Evolutionary conservation across 2,888 invertebrate species (phyloP).

Genomic region (Plagiodera versicolora): DNA sequence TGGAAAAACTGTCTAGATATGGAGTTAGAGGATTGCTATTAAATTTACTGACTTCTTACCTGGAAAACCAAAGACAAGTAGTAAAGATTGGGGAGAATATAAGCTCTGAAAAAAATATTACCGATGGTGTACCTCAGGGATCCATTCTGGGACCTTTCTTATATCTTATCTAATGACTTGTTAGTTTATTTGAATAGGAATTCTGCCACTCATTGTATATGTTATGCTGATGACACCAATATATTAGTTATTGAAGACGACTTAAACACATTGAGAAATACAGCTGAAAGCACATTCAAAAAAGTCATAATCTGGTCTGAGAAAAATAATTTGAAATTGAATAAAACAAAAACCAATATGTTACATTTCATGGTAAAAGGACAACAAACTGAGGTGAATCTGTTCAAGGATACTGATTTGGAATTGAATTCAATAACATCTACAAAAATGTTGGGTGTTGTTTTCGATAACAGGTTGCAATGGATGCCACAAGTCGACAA

Average conservation of each 20-base stretch:
- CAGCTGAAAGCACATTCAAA: background rate
- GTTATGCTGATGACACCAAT: conserved; percentile 8
- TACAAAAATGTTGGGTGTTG: conserved; percentile 6
- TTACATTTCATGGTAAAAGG: background rate
- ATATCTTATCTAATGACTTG: conserved; percentile 8
- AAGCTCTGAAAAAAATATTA: conserved; percentile 6
- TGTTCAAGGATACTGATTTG: conserved; percentile 4
- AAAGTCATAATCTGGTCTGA: conserved; percentile 1
- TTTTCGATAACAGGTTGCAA: conserved; percentile 1
- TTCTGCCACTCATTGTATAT: conserved; percentile 6
- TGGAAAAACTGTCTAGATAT: conserved; percentile 6
- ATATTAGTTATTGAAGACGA: conserved; percentile 4
- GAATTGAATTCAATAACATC: background rate
- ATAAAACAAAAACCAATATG: conserved; percentile 2
- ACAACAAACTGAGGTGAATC: conserved; percentile 2
- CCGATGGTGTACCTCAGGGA: conserved; percentile 7
- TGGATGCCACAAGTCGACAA: background rate
- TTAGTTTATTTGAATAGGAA: conserved; percentile 4
- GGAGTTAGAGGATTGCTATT: conserved; percentile 1
- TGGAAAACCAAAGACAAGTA: background rate
- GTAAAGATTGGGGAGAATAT: background rate
- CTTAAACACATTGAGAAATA: background rate
- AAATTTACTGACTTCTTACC: conserved; percentile 4
- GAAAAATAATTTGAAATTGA: conserved; percentile 5
- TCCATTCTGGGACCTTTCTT: conserved; percentile 6